These are phyloP conservation scores for Mobula hypostoma DNA, from an alignment of 2,113 vertebrate species.

Conservation along the genomic window DNA sequence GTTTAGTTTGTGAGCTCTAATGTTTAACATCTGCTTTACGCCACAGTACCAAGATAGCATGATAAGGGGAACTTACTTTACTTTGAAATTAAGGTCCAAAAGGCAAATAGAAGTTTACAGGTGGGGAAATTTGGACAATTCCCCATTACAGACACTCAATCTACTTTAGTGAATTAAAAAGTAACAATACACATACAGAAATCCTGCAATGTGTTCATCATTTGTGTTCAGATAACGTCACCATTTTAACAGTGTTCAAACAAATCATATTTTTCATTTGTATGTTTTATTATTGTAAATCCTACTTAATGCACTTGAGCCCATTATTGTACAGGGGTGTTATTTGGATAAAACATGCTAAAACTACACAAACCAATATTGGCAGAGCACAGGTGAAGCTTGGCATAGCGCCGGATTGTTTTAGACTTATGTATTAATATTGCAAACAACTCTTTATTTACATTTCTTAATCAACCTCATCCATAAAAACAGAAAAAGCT, in stretches of 20 bases:
- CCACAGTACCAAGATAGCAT: neutral
- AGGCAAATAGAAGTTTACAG: no score
- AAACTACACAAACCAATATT: neutral
- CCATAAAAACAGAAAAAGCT: neutral
- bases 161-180: neutral
- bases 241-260: neutral
- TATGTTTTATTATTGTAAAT: neutral
- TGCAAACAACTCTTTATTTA: neutral
- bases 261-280: neutral
- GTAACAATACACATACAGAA: neutral
- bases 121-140: neutral
- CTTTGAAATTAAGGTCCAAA: neutral
- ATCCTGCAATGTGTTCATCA: neutral
- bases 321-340: neutral
- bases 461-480: neutral
- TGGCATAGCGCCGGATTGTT: neutral
- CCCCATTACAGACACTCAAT: neutral
- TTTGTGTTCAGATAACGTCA: neutral
- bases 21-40: neutral
- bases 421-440: neutral
- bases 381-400: neutral
- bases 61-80: neutral
- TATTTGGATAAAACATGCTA: neutral
- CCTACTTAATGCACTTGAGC: neutral
- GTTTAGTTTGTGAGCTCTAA: neutral